These are phyloP conservation scores for Galeruca laticollis DNA, from an alignment of 2,888 invertebrate species.

Conservation along the genomic window DNA sequence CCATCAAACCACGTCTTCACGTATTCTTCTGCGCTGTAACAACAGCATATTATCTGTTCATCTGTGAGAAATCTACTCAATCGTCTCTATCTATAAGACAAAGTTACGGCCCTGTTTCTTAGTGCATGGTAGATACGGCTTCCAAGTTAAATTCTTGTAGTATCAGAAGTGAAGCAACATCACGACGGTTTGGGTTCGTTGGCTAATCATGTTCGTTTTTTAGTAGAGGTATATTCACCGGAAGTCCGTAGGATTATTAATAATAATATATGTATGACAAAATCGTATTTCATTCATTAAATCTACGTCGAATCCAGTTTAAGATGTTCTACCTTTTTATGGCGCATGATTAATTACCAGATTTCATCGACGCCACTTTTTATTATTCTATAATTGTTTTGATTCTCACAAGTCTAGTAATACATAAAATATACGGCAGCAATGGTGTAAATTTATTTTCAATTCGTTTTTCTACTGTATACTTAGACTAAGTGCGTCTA, in stretches of 20 bases:
- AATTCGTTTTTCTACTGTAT: too few relatives aligned
- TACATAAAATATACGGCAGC: neutral
- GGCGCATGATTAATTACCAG: constrained; percentile 4
- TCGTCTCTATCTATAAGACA: neutral
- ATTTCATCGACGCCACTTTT: neutral
- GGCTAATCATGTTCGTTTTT: constrained; percentile 51
- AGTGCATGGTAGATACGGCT: constrained; percentile 39
- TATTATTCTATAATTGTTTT: neutral
- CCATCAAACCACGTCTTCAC: too few relatives aligned
- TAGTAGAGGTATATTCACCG: constrained; percentile 40
- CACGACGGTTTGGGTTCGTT: constrained; percentile 48
- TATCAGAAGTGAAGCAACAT: constrained; percentile 18
- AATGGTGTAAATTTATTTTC: neutral
- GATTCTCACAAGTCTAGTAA: neutral
- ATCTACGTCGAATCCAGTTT: constrained; percentile 25
- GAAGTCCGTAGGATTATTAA: constrained; percentile 51
- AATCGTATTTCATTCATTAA: constrained; percentile 41
- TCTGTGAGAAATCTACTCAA: too few relatives aligned
- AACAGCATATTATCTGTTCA: too few relatives aligned
- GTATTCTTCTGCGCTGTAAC: too few relatives aligned
- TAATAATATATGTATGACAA: constrained; percentile 41
- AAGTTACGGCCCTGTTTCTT: constrained; percentile 30
- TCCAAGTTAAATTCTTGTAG: constrained; percentile 12
- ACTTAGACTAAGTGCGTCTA: too few relatives aligned
- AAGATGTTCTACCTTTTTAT: constrained; percentile 35